Base-by-base conservation (phyloP, 2,888 invertebrate species). In the Myopa tessellatipennis region DNA sequence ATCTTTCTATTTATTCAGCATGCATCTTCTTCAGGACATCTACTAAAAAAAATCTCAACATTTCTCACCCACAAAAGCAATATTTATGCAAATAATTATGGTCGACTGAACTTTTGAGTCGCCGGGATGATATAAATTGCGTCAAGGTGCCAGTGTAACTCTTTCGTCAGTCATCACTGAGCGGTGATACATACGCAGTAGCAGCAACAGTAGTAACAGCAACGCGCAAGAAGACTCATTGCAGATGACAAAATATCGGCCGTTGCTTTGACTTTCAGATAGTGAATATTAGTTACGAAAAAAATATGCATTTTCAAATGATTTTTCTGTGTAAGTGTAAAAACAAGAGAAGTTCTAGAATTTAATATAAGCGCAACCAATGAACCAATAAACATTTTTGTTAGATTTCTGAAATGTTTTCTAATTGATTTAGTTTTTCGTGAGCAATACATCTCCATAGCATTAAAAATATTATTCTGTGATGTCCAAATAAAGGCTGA, bases 311-410 rank as follows among this genome's bases (percentile, higher is more conserved):
- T 52, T 74, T 36, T 65, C 74, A 34, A 74, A 34, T 74, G n/a
- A 65, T 74, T 52, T 7, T 74, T 2, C 34, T 74, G 74, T 74
- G 74, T 74, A 74, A 74, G 74, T 74, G 36, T 38, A 36, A 38
- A 60, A 58, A 72, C 4, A 55, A 16, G 2, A 34, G 16, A 70
- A 34, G 16, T 14, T 36, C n/a, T 6, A 26, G 14, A 55, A 71
- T 26, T 26, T 4, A 10, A 45, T 1, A 45, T 6, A 45, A 1
- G 6, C 10, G 45, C 10, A 8, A 45, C 45, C 6, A 45, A 10
- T 45, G 10, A 10, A 6, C 3, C 0, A 45, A 3, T 0, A 45
- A 10, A 8, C 8, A 40, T 45, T 45, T 45, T 10, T 45, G 45
- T 3, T 45, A 45, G 45, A 45, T 45, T 45, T 10, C 26, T 1